These are phyloP conservation scores for Notarius quadriscutis DNA, from an alignment of 2,113 vertebrate species.

Conservation along the genomic window DNA sequence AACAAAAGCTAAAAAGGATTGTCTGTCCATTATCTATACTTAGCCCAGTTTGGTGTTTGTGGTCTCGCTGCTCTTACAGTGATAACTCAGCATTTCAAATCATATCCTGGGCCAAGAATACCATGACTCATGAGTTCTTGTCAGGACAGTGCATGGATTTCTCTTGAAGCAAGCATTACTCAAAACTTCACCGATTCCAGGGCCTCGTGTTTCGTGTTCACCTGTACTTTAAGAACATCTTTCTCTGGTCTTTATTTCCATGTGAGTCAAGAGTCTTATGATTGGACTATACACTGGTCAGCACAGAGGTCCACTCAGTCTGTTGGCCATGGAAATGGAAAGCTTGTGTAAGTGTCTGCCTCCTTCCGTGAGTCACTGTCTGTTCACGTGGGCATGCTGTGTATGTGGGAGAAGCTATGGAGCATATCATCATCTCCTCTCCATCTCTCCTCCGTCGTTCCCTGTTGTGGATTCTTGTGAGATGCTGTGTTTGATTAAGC, in stretches of 20 bases:
- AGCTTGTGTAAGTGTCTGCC: slow-evolving; percentile 39
- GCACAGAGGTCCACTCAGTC: slow-evolving; percentile 30
- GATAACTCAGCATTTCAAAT: slow-evolving; percentile 4
- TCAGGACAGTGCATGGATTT: not conserved
- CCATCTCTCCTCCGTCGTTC: slow-evolving; percentile 8
- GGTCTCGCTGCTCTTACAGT: not conserved
- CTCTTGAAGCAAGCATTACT: not conserved
- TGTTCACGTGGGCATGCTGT: slow-evolving; percentile 36
- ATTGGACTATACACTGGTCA: slow-evolving; percentile 47
- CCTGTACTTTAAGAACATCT: slow-evolving; percentile 15
- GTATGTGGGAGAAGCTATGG: slow-evolving; percentile 37
- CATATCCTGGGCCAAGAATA: slow-evolving; percentile 14
- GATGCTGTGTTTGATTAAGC: slow-evolving; percentile 2
- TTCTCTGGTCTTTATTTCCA: slow-evolving; percentile 40
- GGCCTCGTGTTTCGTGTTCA: slow-evolving; percentile 6
- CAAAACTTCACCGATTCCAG: not conserved
- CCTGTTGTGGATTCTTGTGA: not conserved
- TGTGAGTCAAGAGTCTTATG: slow-evolving; percentile 37
- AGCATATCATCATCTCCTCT: slow-evolving; percentile 37
- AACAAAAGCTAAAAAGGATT: not conserved
- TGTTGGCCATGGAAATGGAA: slow-evolving; percentile 46
- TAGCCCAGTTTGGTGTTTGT: not conserved
- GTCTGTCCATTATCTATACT: not conserved
- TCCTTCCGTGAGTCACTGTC: slow-evolving; percentile 52
- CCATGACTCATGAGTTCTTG: slow-evolving; percentile 9